phyloP scores from a whole-genome alignment of 2,113 vertebrate genomes.

The Halcyon malimbica region DNA sequence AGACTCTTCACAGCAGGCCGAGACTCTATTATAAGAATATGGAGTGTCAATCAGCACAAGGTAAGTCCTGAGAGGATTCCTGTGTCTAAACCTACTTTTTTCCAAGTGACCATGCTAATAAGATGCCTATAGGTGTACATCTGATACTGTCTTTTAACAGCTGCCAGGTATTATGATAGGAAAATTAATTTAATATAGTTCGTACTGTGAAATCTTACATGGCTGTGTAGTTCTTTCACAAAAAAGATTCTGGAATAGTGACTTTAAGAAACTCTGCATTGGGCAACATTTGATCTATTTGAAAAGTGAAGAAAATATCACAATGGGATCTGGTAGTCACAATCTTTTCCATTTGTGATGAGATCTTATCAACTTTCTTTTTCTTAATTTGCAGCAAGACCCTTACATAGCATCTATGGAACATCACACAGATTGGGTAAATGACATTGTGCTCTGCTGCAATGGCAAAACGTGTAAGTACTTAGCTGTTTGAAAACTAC shows the following conservation, averaged over 20 bases:
- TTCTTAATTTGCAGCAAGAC: slow-evolving; percentile 88
- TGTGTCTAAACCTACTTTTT: neutral
- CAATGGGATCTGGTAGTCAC: neutral
- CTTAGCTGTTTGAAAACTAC: neutral
- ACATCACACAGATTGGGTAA: slow-evolving; percentile 99
- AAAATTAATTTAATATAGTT: neutral
- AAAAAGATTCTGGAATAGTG: neutral
- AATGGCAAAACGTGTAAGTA: slow-evolving; percentile 97
- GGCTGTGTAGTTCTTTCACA: neutral
- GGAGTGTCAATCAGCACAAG: slow-evolving; percentile 99
- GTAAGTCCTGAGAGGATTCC: slow-evolving; percentile 63
- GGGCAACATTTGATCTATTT: neutral
- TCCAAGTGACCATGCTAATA: neutral
- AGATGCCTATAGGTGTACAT: neutral
- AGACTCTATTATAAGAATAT: slow-evolving; percentile 98
- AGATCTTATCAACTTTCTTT: neutral
- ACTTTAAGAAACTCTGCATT: neutral
- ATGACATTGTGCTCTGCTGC: slow-evolving; percentile 97
- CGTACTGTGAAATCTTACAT: neutral
- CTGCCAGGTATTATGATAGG: neutral
- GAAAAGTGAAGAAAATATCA: neutral
- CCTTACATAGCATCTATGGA: slow-evolving; percentile 99
- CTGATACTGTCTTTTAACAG: neutral
- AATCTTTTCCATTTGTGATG: neutral
- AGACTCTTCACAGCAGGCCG: slow-evolving; percentile 96